Conservation (phyloP, 2,888 invertebrate genomes). For the Rhorus exstirpatorius region DNA sequence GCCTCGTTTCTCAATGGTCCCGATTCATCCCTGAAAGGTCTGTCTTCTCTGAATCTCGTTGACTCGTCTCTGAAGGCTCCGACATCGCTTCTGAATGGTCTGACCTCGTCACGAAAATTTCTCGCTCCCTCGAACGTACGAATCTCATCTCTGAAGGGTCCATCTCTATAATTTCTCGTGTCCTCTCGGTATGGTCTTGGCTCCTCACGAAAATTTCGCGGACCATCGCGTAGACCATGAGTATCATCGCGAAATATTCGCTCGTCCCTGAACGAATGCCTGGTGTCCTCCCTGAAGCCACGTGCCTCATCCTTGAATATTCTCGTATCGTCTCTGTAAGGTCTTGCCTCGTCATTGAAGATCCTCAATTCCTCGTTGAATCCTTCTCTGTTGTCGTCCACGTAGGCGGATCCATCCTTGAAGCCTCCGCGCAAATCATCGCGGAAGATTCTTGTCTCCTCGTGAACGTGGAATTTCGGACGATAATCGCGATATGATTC, state of each 20-base stretch:
- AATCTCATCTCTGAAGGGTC: conserved; percentile 44
- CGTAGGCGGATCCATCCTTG: no score
- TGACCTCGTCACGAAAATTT: conserved; percentile 36
- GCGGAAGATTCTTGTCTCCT: conserved; percentile 37
- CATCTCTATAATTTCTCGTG: conserved; percentile 3
- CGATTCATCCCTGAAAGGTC: conserved; percentile 39
- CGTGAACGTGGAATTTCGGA: conserved; percentile 25
- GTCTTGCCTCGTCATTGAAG: conserved; percentile 63
- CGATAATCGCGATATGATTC: conserved; percentile 67
- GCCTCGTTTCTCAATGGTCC: conserved; percentile 32
- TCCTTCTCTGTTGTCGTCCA: conserved; percentile 53
- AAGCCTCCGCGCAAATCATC: conserved; percentile 38
- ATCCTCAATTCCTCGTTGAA: conserved; percentile 63
- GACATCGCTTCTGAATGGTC: conserved; percentile 39
- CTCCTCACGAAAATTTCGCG: conserved; percentile 45
- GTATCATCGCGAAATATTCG: conserved; percentile 29
- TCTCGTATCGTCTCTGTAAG: conserved; percentile 40
- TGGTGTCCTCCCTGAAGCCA: conserved; percentile 53
- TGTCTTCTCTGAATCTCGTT: conserved; percentile 13
- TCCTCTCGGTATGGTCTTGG: conserved; percentile 36
- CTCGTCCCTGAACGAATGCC: conserved; percentile 19
- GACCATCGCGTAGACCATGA: no score
- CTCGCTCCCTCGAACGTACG: conserved; percentile 42
- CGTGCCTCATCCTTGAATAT: conserved; percentile 43
- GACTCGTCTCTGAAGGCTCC: conserved; percentile 31